Percentiles rank a stretch among this genome's conserved stretches.
Evolutionary conservation across 2,888 invertebrate genomes (phyloP).

Genomic region (Geotrupes spiniger): DNA sequence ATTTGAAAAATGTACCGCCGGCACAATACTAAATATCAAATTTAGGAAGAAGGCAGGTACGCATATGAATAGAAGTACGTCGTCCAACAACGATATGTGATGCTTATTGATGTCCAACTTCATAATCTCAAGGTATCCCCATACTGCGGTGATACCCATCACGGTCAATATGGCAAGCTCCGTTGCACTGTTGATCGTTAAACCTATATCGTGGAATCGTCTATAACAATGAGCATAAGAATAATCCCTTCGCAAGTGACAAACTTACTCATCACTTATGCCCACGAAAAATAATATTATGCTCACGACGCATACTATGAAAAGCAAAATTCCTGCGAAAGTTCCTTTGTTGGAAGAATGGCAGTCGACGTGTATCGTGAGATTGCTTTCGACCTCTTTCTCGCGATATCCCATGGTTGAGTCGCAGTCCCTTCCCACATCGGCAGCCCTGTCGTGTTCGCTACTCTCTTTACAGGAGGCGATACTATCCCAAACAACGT

Average conservation of each 20-base stretch:
- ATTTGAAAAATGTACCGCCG: constrained; percentile 58
- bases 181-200: constrained; percentile 54
- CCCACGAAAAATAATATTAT: constrained; percentile 62
- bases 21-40: constrained; percentile 65
- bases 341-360: constrained; percentile 74
- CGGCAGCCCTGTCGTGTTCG: constrained; percentile 41
- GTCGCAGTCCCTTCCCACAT: constrained; percentile 33
- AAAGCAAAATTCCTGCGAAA: constrained; percentile 61
- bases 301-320: constrained; percentile 57
- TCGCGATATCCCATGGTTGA: constrained; percentile 21
- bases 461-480: constrained; percentile 55
- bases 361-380: constrained; percentile 68
- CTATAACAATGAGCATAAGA: constrained; percentile 44
- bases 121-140: constrained; percentile 63
- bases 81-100: constrained; percentile 65
- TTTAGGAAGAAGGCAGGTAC: constrained; percentile 72
- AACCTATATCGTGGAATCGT: constrained; percentile 52
- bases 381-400: constrained; percentile 46
- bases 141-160: constrained; percentile 58
- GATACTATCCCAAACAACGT: constrained; percentile 73
- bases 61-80: constrained; percentile 67
- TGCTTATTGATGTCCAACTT: constrained; percentile 65
- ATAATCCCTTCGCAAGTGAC: neutral
- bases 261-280: constrained; percentile 53
- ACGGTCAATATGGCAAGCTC: constrained; percentile 56